These are phyloP conservation scores for Cerastis leucographa DNA, from an alignment of 2,888 invertebrate genomes.

Conservation along the genomic window DNA sequence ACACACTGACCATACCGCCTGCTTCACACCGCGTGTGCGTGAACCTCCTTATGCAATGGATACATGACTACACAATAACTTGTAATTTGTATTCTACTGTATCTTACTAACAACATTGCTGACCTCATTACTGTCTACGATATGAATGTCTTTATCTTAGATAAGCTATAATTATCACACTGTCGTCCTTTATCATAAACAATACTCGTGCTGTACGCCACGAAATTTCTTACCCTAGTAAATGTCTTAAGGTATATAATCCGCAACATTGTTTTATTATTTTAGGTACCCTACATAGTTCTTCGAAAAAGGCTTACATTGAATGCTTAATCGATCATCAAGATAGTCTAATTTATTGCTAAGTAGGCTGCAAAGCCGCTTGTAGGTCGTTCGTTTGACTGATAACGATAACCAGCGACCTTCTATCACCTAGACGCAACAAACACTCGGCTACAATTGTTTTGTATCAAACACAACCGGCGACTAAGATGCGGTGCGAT, in stretches of 20 bases:
- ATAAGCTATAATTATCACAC: conserved; percentile 48
- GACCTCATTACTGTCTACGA: conserved; percentile 50
- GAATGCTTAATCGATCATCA: conserved; percentile 49
- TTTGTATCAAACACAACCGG: conserved; percentile 42
- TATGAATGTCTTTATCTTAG: conserved; percentile 52
- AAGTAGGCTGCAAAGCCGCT: conserved; percentile 46
- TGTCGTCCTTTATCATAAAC: conserved; percentile 35
- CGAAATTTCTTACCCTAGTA: conserved; percentile 1
- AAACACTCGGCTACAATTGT: conserved; percentile 41
- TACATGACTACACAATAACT: not conserved
- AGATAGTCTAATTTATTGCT: conserved; percentile 57
- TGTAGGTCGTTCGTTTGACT: conserved; percentile 54
- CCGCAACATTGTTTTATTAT: not conserved
- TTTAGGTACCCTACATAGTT: conserved; percentile 22
- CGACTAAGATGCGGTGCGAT: conserved; percentile 28
- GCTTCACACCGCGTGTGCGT: not conserved
- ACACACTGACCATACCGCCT: not conserved
- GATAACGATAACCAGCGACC: conserved; percentile 63
- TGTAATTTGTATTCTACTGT: conserved; percentile 8
- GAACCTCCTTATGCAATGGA: conserved; percentile 2
- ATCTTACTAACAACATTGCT: conserved; percentile 33
- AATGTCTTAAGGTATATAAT: conserved; percentile 7
- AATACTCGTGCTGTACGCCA: not conserved
- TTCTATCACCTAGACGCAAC: conserved; percentile 55
- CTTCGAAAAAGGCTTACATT: conserved; percentile 15